phyloP scores from a whole-genome alignment of 2,888 invertebrate species.

The Apocheima hispidaria region DNA sequence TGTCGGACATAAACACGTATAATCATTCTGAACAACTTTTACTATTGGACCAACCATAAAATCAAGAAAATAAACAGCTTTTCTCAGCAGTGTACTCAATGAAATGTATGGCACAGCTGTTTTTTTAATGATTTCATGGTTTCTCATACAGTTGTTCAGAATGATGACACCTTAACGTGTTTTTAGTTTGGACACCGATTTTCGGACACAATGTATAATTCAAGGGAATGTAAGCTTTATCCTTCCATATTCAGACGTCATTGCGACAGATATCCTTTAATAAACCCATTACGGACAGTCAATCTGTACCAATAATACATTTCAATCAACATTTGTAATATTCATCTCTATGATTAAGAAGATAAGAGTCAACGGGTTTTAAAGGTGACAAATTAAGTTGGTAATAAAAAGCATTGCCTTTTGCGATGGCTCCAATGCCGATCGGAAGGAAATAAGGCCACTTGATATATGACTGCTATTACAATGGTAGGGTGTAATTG shows the following conservation, averaged over 20 bases:
- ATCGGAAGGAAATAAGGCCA: conserved; percentile 53
- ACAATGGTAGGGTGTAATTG: conserved; percentile 19
- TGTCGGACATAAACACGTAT: too few relatives aligned
- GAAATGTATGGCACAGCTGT: too few relatives aligned
- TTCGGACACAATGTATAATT: not conserved
- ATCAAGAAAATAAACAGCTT: too few relatives aligned
- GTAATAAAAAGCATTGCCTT: conserved; percentile 38
- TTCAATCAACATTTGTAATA: not conserved
- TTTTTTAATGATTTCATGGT: too few relatives aligned
- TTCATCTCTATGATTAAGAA: not conserved
- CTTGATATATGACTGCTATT: conserved; percentile 27
- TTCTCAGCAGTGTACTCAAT: too few relatives aligned
- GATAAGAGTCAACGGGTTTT: conserved; percentile 1
- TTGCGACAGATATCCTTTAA: conserved; percentile 19
- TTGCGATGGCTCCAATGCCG: conserved; percentile 47
- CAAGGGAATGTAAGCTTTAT: not conserved
- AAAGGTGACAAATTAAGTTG: not conserved
- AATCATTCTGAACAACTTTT: too few relatives aligned
- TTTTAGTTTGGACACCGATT: too few relatives aligned
- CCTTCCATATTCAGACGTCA: not conserved
- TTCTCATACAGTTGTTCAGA: too few relatives aligned
- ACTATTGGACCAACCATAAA: too few relatives aligned
- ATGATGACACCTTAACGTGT: too few relatives aligned
- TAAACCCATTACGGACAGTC: conserved; percentile 21
- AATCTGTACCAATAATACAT: conserved; percentile 1